These are phyloP conservation scores for Cyprinus carpio DNA, from an alignment of 2,113 vertebrate genomes.

Conservation along the genomic window DNA sequence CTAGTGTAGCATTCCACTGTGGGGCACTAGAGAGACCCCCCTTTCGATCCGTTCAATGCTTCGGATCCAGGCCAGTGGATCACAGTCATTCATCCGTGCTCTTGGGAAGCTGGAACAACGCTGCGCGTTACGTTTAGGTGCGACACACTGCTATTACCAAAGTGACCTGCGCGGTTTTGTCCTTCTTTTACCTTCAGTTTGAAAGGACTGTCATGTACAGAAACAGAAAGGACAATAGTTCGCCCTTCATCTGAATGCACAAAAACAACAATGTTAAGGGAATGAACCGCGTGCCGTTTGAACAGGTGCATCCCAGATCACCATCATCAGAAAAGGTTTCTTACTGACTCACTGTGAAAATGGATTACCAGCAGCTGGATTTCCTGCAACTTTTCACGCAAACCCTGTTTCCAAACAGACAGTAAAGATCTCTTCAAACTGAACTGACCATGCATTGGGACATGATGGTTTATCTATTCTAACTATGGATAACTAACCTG, in stretches of 20 bases:
- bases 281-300: neutral
- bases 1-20: slow-evolving; percentile 5
- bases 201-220: neutral
- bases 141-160: neutral
- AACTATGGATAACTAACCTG: neutral
- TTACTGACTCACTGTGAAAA: neutral
- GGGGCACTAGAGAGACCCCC: slow-evolving; percentile 34
- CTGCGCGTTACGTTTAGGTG: neutral
- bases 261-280: neutral
- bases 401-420: neutral
- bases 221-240: neutral
- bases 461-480: slow-evolving; percentile 3
- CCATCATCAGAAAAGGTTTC: neutral
- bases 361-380: slow-evolving; percentile 4
- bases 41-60: neutral
- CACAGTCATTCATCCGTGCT: neutral
- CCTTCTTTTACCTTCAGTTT: neutral
- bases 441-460: slow-evolving; percentile 10
- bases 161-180: neutral
- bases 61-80: slow-evolving; percentile 2
- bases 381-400: neutral
- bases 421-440: neutral
- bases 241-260: neutral
- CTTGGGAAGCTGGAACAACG: neutral
- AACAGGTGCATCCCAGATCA: slow-evolving; percentile 29